Evolutionary conservation across 2,888 invertebrate genomes (phyloP).

Genomic region (Drosophila acutilabella): DNA sequence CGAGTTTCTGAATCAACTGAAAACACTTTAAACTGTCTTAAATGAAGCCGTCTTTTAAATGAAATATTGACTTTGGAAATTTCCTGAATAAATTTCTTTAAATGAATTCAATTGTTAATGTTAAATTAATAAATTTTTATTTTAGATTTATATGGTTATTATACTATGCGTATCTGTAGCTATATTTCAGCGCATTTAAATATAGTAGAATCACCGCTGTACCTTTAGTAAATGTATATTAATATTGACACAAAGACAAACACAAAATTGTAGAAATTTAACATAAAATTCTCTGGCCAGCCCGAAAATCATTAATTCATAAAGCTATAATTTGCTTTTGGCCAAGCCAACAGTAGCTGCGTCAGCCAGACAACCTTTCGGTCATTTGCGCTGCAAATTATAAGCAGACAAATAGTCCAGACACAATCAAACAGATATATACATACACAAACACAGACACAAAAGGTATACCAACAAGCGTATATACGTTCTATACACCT

Average conservation of each 20-base stretch:
- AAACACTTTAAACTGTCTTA: neutral
- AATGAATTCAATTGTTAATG: no score
- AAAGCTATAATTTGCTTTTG: conserved; percentile 68
- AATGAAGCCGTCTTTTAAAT: no score
- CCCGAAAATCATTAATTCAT: conserved; percentile 70
- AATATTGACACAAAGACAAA: conserved; percentile 13
- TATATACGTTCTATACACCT: conserved; percentile 34
- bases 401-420: conserved; percentile 63
- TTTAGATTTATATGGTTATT: no score
- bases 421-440: conserved; percentile 22
- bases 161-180: no score
- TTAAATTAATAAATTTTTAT: no score
- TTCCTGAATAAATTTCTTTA: no score
- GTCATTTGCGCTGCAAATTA: conserved; percentile 66
- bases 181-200: no score
- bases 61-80: no score
- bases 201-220: no score
- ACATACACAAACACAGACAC: conserved; percentile 13
- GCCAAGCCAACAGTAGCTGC: conserved; percentile 34
- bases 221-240: conserved; percentile 5
- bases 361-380: conserved; percentile 54
- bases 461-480: conserved; percentile 6
- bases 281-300: conserved; percentile 41
- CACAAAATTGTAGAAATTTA: conserved; percentile 39
- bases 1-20: neutral